Percentiles rank a stretch among this genome's conserved stretches.
Evolutionary conservation across 1,140 invertebrate genomes (phyloP).

Genomic region (Sarcophaga bullata): DNA sequence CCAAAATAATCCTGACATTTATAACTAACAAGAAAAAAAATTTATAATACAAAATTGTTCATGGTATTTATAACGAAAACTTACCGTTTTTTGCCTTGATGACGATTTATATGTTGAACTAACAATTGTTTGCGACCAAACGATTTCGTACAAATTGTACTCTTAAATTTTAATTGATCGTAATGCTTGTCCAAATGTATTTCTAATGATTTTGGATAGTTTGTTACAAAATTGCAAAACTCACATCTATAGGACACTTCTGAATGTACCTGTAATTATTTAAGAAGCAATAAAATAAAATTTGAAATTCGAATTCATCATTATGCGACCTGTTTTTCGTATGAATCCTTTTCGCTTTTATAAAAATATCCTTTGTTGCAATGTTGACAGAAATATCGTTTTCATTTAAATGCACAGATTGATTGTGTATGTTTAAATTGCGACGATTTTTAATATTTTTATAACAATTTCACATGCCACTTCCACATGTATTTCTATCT

Average conservation of each 20-base stretch:
- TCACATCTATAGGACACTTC: slow-evolving; percentile 50
- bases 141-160: slow-evolving; percentile 51
- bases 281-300: neutral
- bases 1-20: slow-evolving; percentile 18
- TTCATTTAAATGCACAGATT: slow-evolving; percentile 57
- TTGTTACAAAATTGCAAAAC: slow-evolving; percentile 55
- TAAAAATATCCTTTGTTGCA: slow-evolving; percentile 61
- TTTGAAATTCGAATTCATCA: neutral
- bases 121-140: slow-evolving; percentile 57
- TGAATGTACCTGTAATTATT: slow-evolving; percentile 47
- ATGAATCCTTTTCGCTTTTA: slow-evolving; percentile 57
- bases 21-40: slow-evolving; percentile 4
- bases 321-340: slow-evolving; percentile 45
- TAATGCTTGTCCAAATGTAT: slow-evolving; percentile 56
- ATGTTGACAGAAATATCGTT: slow-evolving; percentile 55
- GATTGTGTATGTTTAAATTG: slow-evolving; percentile 55
- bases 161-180: slow-evolving; percentile 52
- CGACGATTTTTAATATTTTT: slow-evolving; percentile 58
- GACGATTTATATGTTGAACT: slow-evolving; percentile 54
- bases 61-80: neutral
- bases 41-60: neutral
- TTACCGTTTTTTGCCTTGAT: slow-evolving; percentile 40
- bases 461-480: slow-evolving; percentile 53
- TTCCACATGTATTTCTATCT: slow-evolving; percentile 53
- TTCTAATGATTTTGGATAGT: slow-evolving; percentile 55